Conservation (phyloP, 2,888 invertebrate genomes). For the Harpalus rufipes region DNA sequence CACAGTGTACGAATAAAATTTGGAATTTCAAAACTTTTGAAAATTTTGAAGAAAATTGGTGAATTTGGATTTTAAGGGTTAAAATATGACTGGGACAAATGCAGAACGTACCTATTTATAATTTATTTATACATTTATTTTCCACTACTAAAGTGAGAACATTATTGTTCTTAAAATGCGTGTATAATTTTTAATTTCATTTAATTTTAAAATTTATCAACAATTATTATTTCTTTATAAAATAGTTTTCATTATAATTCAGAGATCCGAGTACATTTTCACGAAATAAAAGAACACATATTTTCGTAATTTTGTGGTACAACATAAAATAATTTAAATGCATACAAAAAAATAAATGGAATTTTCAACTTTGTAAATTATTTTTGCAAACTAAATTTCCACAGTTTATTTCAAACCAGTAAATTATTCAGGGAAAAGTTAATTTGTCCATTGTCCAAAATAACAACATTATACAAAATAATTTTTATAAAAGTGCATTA, state of each 20-base stretch:
- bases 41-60: no score
- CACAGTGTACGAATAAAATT: no score
- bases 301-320: neutral
- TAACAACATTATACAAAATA: neutral
- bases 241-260: neutral
- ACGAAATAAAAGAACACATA: neutral
- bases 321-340: neutral
- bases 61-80: no score
- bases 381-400: neutral
- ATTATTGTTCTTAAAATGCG: no score
- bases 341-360: neutral
- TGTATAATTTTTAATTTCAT: no score
- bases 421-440: neutral
- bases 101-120: no score
- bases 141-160: no score
- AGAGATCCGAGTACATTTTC: neutral
- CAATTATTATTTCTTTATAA: no score
- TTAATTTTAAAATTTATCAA: no score
- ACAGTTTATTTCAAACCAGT: neutral
- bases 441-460: neutral
- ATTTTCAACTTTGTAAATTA: neutral
- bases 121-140: no score
- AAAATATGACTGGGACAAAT: no score
- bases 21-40: no score
- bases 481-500: conserved; percentile 7